phyloP scores from a whole-genome alignment of 2,797 vertebrate genomes.

The Basileuterus tristriatus region DNA sequence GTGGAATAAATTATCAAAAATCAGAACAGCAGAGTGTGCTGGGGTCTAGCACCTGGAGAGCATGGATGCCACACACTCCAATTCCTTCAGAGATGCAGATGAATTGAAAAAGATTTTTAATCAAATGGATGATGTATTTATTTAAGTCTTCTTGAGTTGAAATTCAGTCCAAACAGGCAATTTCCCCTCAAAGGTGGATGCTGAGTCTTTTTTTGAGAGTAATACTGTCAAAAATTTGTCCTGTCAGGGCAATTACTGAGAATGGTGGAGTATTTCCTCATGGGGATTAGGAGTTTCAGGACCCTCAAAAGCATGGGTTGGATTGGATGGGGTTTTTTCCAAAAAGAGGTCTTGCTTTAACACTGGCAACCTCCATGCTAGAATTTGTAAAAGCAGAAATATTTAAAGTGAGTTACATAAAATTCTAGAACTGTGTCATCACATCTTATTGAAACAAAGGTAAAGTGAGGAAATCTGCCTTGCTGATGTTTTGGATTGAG shows the following conservation, averaged over 20 bases:
- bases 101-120: neutral
- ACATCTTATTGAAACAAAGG: neutral
- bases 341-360: neutral
- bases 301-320: neutral
- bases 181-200: neutral
- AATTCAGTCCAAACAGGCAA: neutral
- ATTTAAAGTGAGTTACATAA: neutral
- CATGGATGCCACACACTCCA: accelerated
- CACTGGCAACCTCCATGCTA: neutral
- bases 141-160: neutral
- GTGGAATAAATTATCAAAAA: neutral
- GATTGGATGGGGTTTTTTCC: neutral
- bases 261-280: neutral
- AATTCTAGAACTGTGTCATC: neutral
- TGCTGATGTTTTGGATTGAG: neutral
- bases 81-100: neutral
- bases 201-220: neutral
- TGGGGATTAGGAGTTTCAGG: neutral
- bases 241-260: neutral
- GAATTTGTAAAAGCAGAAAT: neutral
- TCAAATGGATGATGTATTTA: neutral
- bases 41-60: neutral
- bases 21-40: neutral
- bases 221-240: neutral
- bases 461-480: neutral